Conservation (phyloP, 2,888 invertebrate species). For the Leuctra nigra region DNA sequence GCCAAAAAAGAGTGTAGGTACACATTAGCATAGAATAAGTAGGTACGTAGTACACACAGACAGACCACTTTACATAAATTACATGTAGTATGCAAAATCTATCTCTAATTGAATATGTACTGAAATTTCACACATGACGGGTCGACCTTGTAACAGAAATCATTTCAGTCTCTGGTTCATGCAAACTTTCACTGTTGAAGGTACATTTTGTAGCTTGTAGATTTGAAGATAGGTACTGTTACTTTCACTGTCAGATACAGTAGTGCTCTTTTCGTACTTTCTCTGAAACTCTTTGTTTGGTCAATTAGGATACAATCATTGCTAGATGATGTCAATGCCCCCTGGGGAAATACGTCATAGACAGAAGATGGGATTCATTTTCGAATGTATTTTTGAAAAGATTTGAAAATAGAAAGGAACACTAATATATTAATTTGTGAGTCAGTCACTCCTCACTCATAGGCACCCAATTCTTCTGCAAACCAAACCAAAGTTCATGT, state of each 20-base stretch:
- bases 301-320: background rate
- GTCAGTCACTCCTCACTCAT: no score
- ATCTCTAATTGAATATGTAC: background rate
- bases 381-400: no score
- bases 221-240: background rate
- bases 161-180: background rate
- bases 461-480: no score
- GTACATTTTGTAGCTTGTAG: slow-evolving; percentile 11
- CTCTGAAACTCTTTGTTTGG: slow-evolving; percentile 4
- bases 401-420: no score
- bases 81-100: background rate
- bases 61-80: no score
- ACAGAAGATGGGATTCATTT: no score
- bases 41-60: no score
- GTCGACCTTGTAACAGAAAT: slow-evolving; percentile 14
- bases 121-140: slow-evolving; percentile 9
- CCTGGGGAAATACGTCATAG: no score
- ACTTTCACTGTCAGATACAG: slow-evolving; percentile 7
- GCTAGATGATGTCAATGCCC: background rate
- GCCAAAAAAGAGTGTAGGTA: no score
- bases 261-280: slow-evolving; percentile 6
- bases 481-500: no score
- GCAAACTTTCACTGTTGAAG: slow-evolving; percentile 17
- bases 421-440: no score
- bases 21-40: no score